These are phyloP conservation scores for Anabacerthia variegaticeps DNA, from an alignment of 2,797 vertebrate genomes.

Conservation along the genomic window DNA sequence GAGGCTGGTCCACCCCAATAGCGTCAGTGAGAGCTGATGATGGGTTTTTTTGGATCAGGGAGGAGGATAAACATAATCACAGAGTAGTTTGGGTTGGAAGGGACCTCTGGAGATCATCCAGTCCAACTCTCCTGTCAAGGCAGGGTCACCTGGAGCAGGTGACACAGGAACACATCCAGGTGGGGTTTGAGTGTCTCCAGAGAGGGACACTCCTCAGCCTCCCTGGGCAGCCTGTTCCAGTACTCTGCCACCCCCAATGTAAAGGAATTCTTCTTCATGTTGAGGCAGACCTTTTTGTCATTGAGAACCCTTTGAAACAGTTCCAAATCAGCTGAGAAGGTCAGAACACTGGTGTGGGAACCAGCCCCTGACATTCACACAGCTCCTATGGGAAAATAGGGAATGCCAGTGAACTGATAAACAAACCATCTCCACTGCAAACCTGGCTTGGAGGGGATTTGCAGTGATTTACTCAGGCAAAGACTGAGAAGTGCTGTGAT, in stretches of 20 bases:
- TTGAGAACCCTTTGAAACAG: neutral
- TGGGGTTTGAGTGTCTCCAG: neutral
- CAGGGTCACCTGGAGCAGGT: neutral
- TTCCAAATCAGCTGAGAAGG: neutral
- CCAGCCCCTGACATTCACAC: neutral
- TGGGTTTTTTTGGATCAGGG: neutral
- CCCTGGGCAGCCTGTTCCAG: neutral
- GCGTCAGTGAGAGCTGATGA: neutral
- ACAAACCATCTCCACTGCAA: neutral
- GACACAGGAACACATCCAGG: neutral
- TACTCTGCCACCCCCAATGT: neutral
- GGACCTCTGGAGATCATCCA: neutral
- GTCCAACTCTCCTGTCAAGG: no score
- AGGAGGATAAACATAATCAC: neutral
- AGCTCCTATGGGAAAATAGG: fast-evolving
- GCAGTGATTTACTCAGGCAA: neutral
- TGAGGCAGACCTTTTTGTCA: neutral
- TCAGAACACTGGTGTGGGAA: neutral
- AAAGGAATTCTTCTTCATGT: neutral
- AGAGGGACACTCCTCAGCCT: neutral
- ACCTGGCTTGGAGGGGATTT: neutral
- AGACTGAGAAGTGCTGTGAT: neutral
- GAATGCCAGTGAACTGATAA: neutral
- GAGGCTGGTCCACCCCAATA: neutral
- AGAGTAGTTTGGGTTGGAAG: neutral